Evolutionary conservation across 30 jellyfish, hydroid and myxozoan genomes (phyloP), one percentile per base, ranked within the genome.

Genomic region (Cassiopea xamachana): DNA sequence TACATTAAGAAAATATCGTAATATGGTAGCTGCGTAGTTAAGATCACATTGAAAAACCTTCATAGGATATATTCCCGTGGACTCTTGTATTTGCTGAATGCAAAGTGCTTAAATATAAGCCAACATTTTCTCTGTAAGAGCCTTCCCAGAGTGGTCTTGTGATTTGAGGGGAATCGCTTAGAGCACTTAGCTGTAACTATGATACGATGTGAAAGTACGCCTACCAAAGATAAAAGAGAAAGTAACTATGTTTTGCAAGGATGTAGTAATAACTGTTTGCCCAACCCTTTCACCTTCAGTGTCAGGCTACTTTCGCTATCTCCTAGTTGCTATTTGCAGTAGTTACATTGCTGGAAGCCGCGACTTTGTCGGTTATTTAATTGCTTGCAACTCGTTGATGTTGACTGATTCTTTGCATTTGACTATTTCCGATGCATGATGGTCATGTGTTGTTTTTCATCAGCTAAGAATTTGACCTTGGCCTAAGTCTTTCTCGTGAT

Each of bases 361-460:
- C 64, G 12, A 55, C 64, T 55, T 55, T 55, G 64, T 10, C 64
- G 39, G 7, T 55, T 55, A 55, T 55, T 10, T 3, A 55, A 6
- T 55, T 55, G 12, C 7, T 55, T 55, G 64, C 12, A 55, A 55
- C 10, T 10, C 12, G 0, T 3, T 55, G 64, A 55, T 55, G 64
- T 55, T 10, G 39, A 27, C 39, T 27, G 39, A 27, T 27, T 3
- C 39, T 16, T 15, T 27, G 15, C 27, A 16, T 5, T 67, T 67
- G 6, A 67, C 15, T 19, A 67, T 16, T 18, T 71, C 55, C 55
- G 80, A 71, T 71, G 2, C 4, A 51, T 43, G 55, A 12, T 71
- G 27, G 0, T 71, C 80, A 71, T 71, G 80, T 71, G 80, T 14
- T 71, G 80, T 71, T 71, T n/a, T 71, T 5, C 39, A 67, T 67